These are phyloP conservation scores for Patagioenas fasciata DNA, from an alignment of 2,113 vertebrate species.

Conservation along the genomic window DNA sequence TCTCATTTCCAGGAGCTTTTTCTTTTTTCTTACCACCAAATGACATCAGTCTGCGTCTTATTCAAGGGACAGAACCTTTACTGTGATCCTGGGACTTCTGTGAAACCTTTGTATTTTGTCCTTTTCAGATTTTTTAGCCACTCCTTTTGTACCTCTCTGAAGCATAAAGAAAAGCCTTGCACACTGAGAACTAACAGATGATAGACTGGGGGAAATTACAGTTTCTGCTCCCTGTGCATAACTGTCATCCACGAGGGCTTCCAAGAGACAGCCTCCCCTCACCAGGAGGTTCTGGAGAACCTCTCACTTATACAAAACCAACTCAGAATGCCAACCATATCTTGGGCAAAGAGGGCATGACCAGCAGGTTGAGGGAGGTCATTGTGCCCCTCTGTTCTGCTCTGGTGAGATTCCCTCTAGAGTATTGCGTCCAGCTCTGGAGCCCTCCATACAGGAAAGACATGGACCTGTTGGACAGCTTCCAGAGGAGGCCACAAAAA, in stretches of 20 bases:
- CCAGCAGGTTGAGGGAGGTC: no score
- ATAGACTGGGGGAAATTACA: neutral
- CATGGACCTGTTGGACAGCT: no score
- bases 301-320: neutral
- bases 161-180: neutral
- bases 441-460: no score
- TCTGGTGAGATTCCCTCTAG: no score
- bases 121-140: neutral
- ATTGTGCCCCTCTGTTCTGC: no score
- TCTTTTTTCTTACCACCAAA: neutral
- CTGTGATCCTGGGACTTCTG: neutral
- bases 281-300: neutral
- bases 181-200: neutral
- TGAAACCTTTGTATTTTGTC: neutral
- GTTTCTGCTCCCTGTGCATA: neutral
- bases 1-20: neutral
- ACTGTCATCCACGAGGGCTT: neutral
- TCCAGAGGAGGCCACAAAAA: no score
- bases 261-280: neutral
- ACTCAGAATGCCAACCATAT: no score
- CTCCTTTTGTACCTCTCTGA: neutral
- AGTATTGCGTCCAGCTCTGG: no score
- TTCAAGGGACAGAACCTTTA: neutral
- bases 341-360: no score
- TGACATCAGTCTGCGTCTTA: neutral